Evolutionary conservation across 2,797 vertebrate species (phyloP).

Genomic region (Premnoplex brunnescens): DNA sequence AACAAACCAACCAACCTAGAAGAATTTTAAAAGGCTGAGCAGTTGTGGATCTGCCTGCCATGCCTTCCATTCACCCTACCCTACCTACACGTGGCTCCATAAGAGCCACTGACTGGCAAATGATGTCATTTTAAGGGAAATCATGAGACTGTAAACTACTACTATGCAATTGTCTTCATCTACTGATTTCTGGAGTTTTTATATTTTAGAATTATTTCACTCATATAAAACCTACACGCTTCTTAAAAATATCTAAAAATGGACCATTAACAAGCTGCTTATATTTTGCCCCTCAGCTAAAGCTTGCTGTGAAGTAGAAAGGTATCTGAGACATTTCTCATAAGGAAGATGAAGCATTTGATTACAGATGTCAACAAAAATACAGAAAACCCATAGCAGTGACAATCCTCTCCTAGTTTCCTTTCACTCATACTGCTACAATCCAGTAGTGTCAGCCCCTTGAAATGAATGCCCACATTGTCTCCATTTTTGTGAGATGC

Average conservation of each 20-base stretch:
- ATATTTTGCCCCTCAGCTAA: neutral
- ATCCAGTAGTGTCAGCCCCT: neutral
- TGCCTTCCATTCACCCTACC: neutral
- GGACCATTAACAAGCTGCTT: neutral
- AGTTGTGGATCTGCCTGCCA: neutral
- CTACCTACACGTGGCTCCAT: neutral
- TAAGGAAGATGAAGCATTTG: neutral
- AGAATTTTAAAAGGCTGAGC: neutral
- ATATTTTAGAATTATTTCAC: accelerated
- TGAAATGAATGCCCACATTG: neutral
- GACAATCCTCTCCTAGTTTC: neutral
- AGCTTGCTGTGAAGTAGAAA: neutral
- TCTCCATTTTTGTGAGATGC: neutral
- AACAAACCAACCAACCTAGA: neutral
- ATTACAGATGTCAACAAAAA: neutral
- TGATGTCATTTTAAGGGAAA: neutral
- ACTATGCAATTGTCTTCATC: neutral
- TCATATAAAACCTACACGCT: neutral
- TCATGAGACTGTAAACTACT: neutral
- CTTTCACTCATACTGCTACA: neutral
- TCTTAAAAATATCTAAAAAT: neutral
- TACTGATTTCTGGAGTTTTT: neutral
- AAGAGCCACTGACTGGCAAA: neutral
- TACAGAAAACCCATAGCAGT: accelerated
- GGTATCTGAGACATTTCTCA: neutral